A percentile compares a stretch with the other conserved stretches of the same genome.
Evolutionary conservation across 2,888 invertebrate genomes (phyloP).

Genomic region (Sussaba pulchella): DNA sequence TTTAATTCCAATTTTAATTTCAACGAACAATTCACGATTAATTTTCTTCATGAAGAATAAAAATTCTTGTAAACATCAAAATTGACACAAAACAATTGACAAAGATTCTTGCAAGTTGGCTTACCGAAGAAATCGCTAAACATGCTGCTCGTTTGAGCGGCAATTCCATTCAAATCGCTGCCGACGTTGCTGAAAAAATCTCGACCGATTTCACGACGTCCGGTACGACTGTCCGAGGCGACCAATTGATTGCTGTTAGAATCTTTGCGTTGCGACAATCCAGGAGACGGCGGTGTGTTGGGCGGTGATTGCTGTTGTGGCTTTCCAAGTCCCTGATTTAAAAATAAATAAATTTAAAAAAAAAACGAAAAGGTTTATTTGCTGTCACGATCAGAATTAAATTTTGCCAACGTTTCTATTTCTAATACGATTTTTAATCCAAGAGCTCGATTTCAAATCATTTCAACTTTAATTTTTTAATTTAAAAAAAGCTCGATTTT

Average conservation of each 20-base stretch:
- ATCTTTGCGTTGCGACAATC: conserved; percentile 85
- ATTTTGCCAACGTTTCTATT: too few species aligned
- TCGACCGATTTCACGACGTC: conserved; percentile 86
- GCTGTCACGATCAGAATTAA: too few species aligned
- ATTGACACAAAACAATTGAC: too few species aligned
- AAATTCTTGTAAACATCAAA: too few species aligned
- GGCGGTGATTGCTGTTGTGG: conserved; percentile 83
- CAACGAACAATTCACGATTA: too few species aligned
- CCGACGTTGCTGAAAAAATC: conserved; percentile 96
- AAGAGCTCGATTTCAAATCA: too few species aligned
- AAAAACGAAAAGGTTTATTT: too few species aligned
- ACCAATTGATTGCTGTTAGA: conserved; percentile 87
- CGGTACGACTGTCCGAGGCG: conserved; percentile 86
- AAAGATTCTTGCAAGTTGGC: conserved; percentile 43
- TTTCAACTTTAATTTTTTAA: too few species aligned
- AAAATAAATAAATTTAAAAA: not conserved
- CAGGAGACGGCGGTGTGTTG: conserved; percentile 76
- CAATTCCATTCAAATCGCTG: conserved; percentile 96
- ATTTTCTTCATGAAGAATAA: too few species aligned
- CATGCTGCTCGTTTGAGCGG: conserved; percentile 96
- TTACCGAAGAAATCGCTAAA: conserved; percentile 96
- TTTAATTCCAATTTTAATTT: too few species aligned
- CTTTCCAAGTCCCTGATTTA: conserved; percentile 84
- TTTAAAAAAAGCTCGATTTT: too few species aligned
- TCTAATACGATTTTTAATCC: too few species aligned